phyloP scores from a whole-genome alignment of 2,888 invertebrate species.

The Leptinotarsa juncta region DNA sequence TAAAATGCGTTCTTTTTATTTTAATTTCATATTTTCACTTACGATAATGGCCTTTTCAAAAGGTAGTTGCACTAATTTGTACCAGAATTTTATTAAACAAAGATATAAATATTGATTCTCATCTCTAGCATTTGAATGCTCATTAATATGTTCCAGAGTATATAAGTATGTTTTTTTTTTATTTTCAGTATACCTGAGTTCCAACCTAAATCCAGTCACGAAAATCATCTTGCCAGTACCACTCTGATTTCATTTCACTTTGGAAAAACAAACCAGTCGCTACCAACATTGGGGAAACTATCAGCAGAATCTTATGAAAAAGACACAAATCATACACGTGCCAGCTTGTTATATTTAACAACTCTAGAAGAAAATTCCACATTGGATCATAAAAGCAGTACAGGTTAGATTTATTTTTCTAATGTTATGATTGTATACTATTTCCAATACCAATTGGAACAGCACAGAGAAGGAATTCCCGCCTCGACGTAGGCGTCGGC shows the following conservation, averaged over 20 bases:
- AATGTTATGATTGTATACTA: not conserved
- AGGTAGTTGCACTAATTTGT: too few relatives aligned
- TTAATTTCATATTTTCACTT: too few relatives aligned
- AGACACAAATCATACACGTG: not conserved
- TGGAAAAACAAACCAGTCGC: not conserved
- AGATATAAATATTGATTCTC: too few relatives aligned
- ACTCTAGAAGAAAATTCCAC: not conserved
- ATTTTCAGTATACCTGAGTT: not conserved
- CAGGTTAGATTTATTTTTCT: not conserved
- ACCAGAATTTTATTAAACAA: too few relatives aligned
- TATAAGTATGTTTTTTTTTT: too few relatives aligned
- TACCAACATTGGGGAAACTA: not conserved
- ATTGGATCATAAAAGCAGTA: not conserved
- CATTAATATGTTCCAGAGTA: too few relatives aligned
- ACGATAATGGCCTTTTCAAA: too few relatives aligned
- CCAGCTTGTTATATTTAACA: not conserved
- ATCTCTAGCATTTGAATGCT: slow-evolving; percentile 1
- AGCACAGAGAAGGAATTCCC: too few relatives aligned
- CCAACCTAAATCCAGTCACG: not conserved
- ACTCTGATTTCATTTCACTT: not conserved
- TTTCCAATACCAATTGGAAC: too few relatives aligned
- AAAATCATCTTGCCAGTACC: not conserved
- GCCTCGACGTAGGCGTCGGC: too few relatives aligned
- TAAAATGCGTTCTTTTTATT: too few relatives aligned
- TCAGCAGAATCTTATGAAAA: not conserved